Percentiles rank a stretch among this genome's conserved stretches.
These are phyloP conservation scores for Phania funesta DNA, from an alignment of 2,888 invertebrate genomes.

Conservation along the genomic window DNA sequence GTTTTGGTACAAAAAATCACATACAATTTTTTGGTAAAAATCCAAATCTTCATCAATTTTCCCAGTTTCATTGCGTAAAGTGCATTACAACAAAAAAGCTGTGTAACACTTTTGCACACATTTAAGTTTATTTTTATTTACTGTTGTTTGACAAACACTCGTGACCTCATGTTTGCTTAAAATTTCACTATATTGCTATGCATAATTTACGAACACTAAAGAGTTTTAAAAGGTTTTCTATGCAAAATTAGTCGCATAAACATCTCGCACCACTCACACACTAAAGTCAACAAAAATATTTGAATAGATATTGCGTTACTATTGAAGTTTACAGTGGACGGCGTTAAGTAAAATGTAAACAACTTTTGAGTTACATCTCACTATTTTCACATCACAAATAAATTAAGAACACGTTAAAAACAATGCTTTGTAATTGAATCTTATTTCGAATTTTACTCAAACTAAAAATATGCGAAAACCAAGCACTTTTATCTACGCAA, in stretches of 20 bases:
- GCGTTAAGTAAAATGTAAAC: too few species aligned
- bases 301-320: neutral
- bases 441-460: too few species aligned
- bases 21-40: too few species aligned
- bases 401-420: too few species aligned
- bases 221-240: slow-evolving; percentile 33
- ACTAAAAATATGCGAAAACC: too few species aligned
- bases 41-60: too few species aligned
- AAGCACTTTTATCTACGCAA: too few species aligned
- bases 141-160: slow-evolving; percentile 8
- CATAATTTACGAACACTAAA: slow-evolving; percentile 12
- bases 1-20: too few species aligned
- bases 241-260: slow-evolving; percentile 15
- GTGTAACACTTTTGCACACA: neutral
- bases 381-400: too few species aligned
- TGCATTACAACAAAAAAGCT: neutral
- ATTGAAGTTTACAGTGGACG: neutral
- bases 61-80: too few species aligned
- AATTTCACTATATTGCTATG: slow-evolving; percentile 22
- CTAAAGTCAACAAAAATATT: slow-evolving; percentile 24
- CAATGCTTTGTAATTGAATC: too few species aligned
- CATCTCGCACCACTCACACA: neutral
- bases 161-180: slow-evolving; percentile 19
- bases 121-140: slow-evolving; percentile 4
- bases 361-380: too few species aligned